Conservation (phyloP, 2,888 invertebrate species). For the Ligdia adustata region DNA sequence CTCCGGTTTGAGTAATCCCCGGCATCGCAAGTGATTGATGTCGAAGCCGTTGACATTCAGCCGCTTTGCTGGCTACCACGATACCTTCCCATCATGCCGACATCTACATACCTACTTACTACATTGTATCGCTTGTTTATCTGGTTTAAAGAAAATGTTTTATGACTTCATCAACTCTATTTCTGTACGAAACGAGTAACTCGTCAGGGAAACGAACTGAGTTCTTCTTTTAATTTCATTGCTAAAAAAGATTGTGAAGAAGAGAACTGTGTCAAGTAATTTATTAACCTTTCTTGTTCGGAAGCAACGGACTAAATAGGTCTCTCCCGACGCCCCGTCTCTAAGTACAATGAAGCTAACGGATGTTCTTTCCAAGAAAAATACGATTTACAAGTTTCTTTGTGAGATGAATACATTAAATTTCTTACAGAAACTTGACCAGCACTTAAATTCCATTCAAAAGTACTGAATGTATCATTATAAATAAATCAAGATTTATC, state of each 20-base stretch:
- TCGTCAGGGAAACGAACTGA: conserved; percentile 3
- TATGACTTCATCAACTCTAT: background rate
- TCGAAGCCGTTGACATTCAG: conserved; percentile 65
- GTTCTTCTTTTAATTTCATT: conserved; percentile 9
- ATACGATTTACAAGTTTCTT: conserved; percentile 45
- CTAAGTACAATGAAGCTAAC: conserved; percentile 40
- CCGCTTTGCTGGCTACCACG: conserved; percentile 51
- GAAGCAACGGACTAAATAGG: conserved; percentile 38
- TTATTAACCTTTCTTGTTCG: conserved; percentile 41
- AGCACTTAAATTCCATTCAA: too few species aligned
- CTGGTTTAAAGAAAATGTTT: too few species aligned
- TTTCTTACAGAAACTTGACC: conserved; percentile 30
- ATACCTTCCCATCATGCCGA: conserved; percentile 41
- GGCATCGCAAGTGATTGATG: conserved; percentile 76
- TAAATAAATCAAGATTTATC: too few species aligned
- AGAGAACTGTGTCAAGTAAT: conserved; percentile 38
- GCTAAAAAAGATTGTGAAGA: conserved; percentile 17
- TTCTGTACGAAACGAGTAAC: background rate
- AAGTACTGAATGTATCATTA: too few species aligned
- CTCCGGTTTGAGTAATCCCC: conserved; percentile 67
- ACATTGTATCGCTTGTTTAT: conserved; percentile 11
- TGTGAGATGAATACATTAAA: conserved; percentile 39
- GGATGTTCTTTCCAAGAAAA: conserved; percentile 41
- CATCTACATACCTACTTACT: conserved; percentile 26
- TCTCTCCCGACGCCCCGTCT: conserved; percentile 37